Conservation (phyloP, 64 coral and sea anemone species). For the Trachythela sp. region DNA sequence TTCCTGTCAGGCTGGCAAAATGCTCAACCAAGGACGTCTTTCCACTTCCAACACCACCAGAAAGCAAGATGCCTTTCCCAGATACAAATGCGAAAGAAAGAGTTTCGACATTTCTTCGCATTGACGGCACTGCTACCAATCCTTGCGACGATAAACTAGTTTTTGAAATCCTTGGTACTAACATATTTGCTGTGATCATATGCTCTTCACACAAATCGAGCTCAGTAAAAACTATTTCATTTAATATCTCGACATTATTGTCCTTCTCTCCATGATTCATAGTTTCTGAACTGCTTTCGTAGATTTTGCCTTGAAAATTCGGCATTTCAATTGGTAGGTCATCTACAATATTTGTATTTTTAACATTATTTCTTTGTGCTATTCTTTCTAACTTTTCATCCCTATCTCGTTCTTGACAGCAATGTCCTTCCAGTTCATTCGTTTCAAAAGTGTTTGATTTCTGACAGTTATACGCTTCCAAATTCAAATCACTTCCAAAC, state of each 20-base stretch:
- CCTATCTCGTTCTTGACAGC: background rate
- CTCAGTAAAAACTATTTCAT: slow-evolving; percentile 48
- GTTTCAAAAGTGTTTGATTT: too few relatives aligned
- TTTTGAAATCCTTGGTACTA: slow-evolving; percentile 55
- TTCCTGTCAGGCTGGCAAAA: slow-evolving; percentile 62
- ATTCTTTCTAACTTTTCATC: background rate
- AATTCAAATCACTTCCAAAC: background rate
- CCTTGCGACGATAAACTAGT: background rate
- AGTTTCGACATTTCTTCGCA: slow-evolving; percentile 60
- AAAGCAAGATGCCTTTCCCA: slow-evolving; percentile 67
- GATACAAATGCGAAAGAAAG: slow-evolving; percentile 68
- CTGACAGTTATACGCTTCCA: too few relatives aligned
- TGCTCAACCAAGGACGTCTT: slow-evolving; percentile 89
- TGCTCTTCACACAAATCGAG: slow-evolving; percentile 66
- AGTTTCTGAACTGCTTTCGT: background rate
- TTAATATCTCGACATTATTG: background rate
- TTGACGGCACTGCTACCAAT: slow-evolving; percentile 74
- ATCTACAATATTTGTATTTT: background rate
- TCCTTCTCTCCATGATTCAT: background rate
- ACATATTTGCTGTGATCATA: slow-evolving; percentile 52
- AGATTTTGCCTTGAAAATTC: too few relatives aligned
- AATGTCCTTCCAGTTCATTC: background rate
- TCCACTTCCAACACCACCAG: slow-evolving; percentile 80
- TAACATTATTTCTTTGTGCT: background rate
- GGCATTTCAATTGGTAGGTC: too few relatives aligned